phyloP scores from a whole-genome alignment of 1,140 invertebrate species.

The Spodoptera frugiperda region DNA sequence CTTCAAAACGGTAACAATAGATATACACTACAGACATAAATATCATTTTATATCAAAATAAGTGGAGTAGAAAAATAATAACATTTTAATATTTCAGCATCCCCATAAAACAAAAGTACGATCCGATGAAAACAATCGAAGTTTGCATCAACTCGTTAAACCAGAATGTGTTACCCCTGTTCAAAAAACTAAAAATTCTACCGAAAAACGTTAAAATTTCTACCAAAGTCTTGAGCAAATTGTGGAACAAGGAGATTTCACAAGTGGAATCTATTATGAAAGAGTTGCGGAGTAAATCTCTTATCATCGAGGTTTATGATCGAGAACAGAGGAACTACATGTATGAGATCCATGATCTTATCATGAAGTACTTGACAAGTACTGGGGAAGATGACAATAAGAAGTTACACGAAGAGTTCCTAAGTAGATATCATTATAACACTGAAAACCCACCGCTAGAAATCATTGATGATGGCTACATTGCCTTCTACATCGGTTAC shows the following conservation, averaged over 20 bases:
- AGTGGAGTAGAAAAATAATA: constrained; percentile 5
- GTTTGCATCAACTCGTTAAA: constrained; percentile 76
- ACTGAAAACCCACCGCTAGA: constrained; percentile 61
- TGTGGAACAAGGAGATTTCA: constrained; percentile 69
- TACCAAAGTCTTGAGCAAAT: constrained; percentile 69
- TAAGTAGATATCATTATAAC: constrained; percentile 75
- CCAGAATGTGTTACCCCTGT: constrained; percentile 66
- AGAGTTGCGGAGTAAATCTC: constrained; percentile 72
- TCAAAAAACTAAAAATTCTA: constrained; percentile 75
- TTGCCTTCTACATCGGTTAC: constrained; percentile 79
- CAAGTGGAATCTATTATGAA: constrained; percentile 74
- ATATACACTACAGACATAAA: too few species aligned
- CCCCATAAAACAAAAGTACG: constrained; percentile 58
- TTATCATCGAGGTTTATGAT: constrained; percentile 72
- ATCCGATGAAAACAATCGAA: constrained; percentile 76
- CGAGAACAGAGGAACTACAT: constrained; percentile 72
- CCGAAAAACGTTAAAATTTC: constrained; percentile 78
- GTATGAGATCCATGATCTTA: constrained; percentile 79
- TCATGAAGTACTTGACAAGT: constrained; percentile 75
- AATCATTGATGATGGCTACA: constrained; percentile 78
- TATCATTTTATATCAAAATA: too few species aligned
- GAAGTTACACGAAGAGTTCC: constrained; percentile 70
- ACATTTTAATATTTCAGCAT: constrained; percentile 57
- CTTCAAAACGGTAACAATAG: too few species aligned
- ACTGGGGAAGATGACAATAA: constrained; percentile 66